Percentiles rank a stretch among this genome's conserved stretches.
These are phyloP conservation scores for Rhinogobius similis DNA, from an alignment of 2,113 vertebrate genomes.

Conservation along the genomic window DNA sequence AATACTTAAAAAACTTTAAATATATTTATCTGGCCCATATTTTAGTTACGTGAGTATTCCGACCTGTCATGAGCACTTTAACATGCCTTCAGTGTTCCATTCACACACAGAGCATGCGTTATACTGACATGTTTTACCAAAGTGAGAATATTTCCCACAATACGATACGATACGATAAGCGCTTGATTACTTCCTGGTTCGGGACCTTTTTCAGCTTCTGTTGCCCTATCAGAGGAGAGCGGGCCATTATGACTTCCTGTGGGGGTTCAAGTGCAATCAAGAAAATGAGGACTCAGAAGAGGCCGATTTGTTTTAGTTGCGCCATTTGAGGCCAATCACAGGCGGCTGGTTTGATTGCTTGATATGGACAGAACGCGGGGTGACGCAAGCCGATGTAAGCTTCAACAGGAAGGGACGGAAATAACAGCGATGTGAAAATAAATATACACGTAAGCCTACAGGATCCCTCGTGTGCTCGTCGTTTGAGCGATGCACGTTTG, in stretches of 20 bases:
- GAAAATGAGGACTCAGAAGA: slow-evolving; percentile 49
- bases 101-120: too few relatives aligned
- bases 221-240: slow-evolving; percentile 61
- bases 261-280: slow-evolving; percentile 59
- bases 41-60: too few relatives aligned
- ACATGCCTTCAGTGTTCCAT: too few relatives aligned
- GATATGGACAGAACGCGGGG: not conserved
- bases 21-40: too few relatives aligned
- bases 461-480: too few relatives aligned
- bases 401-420: not conserved
- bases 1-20: too few relatives aligned
- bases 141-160: too few relatives aligned
- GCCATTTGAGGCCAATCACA: slow-evolving; percentile 62
- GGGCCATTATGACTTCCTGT: slow-evolving; percentile 65
- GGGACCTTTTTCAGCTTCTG: slow-evolving; percentile 67
- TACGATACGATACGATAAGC: slow-evolving; percentile 64
- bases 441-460: too few relatives aligned
- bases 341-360: not conserved
- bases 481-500: too few relatives aligned
- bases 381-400: not conserved
- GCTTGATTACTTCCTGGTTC: slow-evolving; percentile 68
- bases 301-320: slow-evolving; percentile 58
- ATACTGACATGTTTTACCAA: too few relatives aligned
- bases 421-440: too few relatives aligned
- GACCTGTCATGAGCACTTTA: too few relatives aligned